Conservation (phyloP, 2,888 invertebrate species). For the Temnothorax ravouxi region DNA sequence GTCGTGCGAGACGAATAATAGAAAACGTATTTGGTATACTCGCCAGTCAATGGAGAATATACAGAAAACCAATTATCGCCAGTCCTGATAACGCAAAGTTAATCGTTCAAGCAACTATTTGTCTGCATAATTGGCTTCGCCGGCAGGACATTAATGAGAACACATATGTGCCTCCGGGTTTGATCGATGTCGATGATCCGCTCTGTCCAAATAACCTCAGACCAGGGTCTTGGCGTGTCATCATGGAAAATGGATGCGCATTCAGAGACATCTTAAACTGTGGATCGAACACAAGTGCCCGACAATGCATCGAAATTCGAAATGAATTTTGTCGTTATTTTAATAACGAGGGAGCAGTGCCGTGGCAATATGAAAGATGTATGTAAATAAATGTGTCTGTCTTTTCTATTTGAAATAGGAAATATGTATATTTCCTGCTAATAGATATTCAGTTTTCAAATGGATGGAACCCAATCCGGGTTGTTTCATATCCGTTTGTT, state of each 20-base stretch:
- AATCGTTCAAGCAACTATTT: neutral
- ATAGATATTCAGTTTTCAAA: too few relatives aligned
- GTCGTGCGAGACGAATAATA: constrained; percentile 1
- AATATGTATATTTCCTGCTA: too few relatives aligned
- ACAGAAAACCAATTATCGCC: constrained; percentile 19
- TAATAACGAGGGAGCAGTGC: too few relatives aligned
- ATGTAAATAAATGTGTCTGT: too few relatives aligned
- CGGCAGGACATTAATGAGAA: neutral
- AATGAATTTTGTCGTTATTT: too few relatives aligned
- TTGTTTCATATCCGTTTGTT: too few relatives aligned
- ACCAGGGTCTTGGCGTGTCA: neutral
- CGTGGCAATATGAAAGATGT: too few relatives aligned
- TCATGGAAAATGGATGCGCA: constrained; percentile 4
- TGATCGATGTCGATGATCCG: neutral
- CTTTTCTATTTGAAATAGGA: too few relatives aligned
- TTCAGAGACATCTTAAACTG: neutral
- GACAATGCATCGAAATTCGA: too few relatives aligned
- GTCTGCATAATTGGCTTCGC: neutral
- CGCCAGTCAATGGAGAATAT: constrained; percentile 8
- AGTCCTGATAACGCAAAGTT: neutral
- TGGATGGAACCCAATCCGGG: too few relatives aligned
- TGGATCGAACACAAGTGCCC: too few relatives aligned
- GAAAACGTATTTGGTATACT: neutral
- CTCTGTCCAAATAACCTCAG: neutral
- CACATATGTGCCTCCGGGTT: neutral